Evolutionary conservation across 2,797 vertebrate species (phyloP).

Genomic region (Perodicticus potto): DNA sequence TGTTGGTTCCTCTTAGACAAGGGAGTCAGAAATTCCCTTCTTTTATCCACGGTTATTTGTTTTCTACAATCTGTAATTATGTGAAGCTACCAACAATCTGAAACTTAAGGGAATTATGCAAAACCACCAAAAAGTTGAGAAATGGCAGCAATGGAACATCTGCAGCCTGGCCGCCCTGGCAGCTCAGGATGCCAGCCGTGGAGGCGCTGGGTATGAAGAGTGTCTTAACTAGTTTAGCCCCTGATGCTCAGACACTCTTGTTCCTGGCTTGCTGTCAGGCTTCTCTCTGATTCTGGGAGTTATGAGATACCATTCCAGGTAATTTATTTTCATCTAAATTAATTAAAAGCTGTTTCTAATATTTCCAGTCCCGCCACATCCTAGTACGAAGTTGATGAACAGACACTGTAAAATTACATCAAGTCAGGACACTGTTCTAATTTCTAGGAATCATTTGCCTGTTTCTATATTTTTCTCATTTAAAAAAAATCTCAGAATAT

Average conservation of each 20-base stretch:
- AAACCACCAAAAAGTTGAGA: neutral
- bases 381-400: neutral
- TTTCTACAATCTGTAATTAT: neutral
- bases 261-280: neutral
- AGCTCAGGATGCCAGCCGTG: fast-evolving
- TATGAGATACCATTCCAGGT: neutral
- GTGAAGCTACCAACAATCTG: neutral
- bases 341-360: neutral
- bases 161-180: neutral
- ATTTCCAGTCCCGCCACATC: neutral
- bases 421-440: neutral
- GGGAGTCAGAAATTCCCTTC: neutral
- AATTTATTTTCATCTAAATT: neutral
- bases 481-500: too few relatives aligned
- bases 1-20: neutral
- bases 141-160: neutral
- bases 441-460: neutral
- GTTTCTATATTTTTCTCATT: neutral
- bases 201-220: fast-evolving
- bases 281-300: neutral
- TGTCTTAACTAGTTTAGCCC: neutral
- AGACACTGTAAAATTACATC: neutral
- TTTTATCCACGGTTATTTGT: neutral
- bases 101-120: neutral
- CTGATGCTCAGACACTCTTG: neutral